Base-by-base conservation (phyloP, 2,797 vertebrate species). In the Emys orbicularis region DNA sequence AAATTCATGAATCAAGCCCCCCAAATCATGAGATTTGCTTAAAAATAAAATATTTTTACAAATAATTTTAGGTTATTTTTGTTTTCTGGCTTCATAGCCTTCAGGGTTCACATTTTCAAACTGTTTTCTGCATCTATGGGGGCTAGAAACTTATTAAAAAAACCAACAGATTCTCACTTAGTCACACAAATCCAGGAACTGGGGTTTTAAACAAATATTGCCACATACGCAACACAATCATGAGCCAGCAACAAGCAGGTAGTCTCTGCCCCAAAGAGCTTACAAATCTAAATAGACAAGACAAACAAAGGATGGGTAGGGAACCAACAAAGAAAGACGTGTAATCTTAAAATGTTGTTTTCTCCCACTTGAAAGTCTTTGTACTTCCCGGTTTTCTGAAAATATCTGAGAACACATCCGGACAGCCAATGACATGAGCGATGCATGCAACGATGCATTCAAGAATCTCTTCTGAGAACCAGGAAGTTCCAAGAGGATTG, bases 211-310 rank as follows among this genome's bases (percentile, higher is more conserved):
- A 11, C 1, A 1, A 88, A 61, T 13, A 16, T 57, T 83, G 37
- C 57, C 57, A 54, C 9, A 0, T 0, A 12, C 1, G 50, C n/a
- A 37, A 72, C 9, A n/a, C 65, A 72, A 9, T 37, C 5, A 37
- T 21, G 34, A 41, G 37, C 37, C 41, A 61, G 18, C 27, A 91
- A 81, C 81, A 89, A 10, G 0, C 0, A 91, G 57, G 81, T 0
- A 72, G 68, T 12, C 65, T 37, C 65, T 21, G 12, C 65, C 4
- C 7, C 8, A 57, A 52, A 41, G 37, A 25, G 68, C 37, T 72
- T 37, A 72, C 68, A 41, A 41, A 41, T 41, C n/a, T 34, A 41
- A 25, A 37, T 6, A 72, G 65, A 72, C n/a, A 72, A 68, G 68
- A 85, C 54, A 25, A 54, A 54, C 0, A 65, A 16, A 68, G 27